These are phyloP conservation scores for Phyto melanocephala DNA, from an alignment of 2,888 invertebrate species.

Conservation along the genomic window DNA sequence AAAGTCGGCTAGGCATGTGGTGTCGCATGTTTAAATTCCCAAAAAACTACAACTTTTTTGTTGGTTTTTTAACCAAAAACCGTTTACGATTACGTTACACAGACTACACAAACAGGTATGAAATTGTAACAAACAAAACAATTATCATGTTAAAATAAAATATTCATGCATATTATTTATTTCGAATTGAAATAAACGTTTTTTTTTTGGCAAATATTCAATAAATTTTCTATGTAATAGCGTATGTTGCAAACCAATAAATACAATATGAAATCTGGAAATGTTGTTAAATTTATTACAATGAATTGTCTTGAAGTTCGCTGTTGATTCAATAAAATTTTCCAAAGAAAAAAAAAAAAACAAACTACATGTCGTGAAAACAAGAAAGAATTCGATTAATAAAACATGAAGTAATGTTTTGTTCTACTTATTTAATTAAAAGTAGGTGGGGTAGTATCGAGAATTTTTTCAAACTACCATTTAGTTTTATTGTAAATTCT, in stretches of 20 bases:
- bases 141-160: slow-evolving; percentile 40
- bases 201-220: slow-evolving; percentile 56
- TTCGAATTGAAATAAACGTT: slow-evolving; percentile 31
- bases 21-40: slow-evolving; percentile 55
- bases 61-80: neutral
- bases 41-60: neutral
- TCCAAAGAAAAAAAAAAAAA: neutral
- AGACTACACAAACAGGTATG: slow-evolving; percentile 7
- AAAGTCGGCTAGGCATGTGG: slow-evolving; percentile 50
- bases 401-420: slow-evolving; percentile 10
- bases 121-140: slow-evolving; percentile 42
- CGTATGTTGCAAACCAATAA: neutral
- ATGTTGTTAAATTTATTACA: slow-evolving; percentile 1
- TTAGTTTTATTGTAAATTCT: neutral
- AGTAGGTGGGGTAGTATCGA: neutral
- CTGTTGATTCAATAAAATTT: neutral
- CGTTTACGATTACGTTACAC: neutral
- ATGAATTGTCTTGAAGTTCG: neutral
- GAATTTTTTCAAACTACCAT: no score
- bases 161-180: slow-evolving; percentile 8
- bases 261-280: neutral
- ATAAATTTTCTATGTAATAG: slow-evolving; percentile 4
- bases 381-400: neutral
- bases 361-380: neutral
- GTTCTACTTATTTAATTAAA: neutral